These are phyloP conservation scores for Ciconia maguari DNA, from an alignment of 2,113 vertebrate genomes.

Conservation along the genomic window DNA sequence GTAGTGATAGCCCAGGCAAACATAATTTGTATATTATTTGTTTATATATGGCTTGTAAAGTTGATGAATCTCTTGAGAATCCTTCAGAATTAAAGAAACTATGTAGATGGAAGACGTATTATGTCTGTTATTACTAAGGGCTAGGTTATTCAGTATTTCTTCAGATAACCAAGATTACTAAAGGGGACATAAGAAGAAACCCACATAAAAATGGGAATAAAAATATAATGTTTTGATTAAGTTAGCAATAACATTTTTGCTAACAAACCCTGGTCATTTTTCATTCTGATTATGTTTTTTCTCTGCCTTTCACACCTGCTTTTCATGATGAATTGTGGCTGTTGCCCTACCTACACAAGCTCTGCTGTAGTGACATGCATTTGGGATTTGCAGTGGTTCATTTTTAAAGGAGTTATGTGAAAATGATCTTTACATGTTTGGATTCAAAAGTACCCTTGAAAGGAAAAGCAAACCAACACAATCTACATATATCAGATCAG, in stretches of 20 bases:
- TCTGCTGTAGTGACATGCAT: not conserved
- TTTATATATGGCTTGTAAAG: not conserved
- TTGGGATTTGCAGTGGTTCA: not conserved
- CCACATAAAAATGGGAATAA: not conserved
- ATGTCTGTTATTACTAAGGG: not conserved
- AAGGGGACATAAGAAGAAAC: not conserved
- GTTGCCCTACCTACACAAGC: not conserved
- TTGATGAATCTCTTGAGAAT: not conserved
- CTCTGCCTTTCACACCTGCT: not conserved
- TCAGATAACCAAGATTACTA: not conserved
- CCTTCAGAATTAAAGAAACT: not conserved
- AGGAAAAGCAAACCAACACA: not conserved
- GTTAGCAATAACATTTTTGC: not conserved
- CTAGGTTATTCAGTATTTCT: not conserved
- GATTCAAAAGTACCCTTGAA: not conserved
- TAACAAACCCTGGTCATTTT: not conserved
- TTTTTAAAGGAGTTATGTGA: not conserved
- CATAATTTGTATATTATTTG: not conserved
- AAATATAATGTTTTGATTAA: not conserved
- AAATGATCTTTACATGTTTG: not conserved
- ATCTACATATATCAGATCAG: not conserved
- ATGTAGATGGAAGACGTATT: not conserved
- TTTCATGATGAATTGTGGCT: not conserved
- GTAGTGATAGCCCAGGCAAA: not conserved
- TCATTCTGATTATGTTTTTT: not conserved